phyloP scores from a whole-genome alignment of 2,888 invertebrate genomes.

The Oligia latruncula region DNA sequence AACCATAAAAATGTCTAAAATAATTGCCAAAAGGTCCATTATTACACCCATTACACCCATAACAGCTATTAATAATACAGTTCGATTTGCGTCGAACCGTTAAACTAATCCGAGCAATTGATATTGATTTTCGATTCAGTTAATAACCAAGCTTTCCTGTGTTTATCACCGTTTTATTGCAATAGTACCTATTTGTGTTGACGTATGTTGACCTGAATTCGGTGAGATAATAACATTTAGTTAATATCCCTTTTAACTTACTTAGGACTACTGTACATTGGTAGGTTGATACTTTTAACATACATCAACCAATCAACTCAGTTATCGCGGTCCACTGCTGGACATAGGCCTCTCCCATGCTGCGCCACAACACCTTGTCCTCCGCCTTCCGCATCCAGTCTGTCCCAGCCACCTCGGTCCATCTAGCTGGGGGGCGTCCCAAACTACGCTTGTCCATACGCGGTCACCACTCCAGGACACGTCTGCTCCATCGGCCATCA shows the following conservation, averaged over 20 bases:
- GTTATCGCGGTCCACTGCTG: too few relatives aligned
- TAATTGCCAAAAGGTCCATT: background rate
- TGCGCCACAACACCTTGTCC: too few relatives aligned
- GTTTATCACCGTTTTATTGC: constrained; percentile 58
- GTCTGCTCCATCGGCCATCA: too few relatives aligned
- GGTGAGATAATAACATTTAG: background rate
- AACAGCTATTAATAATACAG: constrained; percentile 11
- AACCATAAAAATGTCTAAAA: background rate
- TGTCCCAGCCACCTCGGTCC: too few relatives aligned
- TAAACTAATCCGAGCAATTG: constrained; percentile 30
- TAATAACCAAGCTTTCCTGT: constrained; percentile 42
- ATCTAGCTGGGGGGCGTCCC: too few relatives aligned
- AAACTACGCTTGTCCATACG: too few relatives aligned
- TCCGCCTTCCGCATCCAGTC: too few relatives aligned
- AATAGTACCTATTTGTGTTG: constrained; percentile 21
- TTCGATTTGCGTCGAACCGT: background rate
- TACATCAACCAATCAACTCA: too few relatives aligned
- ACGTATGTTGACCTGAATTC: constrained; percentile 45
- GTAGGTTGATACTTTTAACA: background rate
- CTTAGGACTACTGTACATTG: background rate
- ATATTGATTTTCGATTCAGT: constrained; percentile 66
- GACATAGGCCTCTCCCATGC: too few relatives aligned
- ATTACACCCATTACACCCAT: background rate
- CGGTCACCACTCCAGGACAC: too few relatives aligned
- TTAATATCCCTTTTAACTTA: background rate